Percentiles rank a stretch among this genome's conserved stretches.
phyloP scores from a whole-genome alignment of 2,797 vertebrate species.

The Acanthopagrus latus region DNA sequence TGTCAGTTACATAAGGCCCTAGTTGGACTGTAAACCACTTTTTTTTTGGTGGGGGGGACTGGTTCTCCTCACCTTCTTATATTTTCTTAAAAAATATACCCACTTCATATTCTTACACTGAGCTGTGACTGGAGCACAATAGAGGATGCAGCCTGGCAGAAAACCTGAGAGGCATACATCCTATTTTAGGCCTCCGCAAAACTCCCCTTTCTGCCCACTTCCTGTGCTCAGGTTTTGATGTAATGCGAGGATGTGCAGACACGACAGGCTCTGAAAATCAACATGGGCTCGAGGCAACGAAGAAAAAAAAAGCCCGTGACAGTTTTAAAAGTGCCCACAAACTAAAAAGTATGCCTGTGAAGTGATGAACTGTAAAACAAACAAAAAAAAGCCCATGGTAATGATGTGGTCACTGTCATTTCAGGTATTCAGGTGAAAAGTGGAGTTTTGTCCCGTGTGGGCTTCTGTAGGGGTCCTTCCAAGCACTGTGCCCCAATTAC shows the following conservation, averaged over 20 bases:
- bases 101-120: conserved; percentile 21
- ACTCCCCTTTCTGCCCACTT: conserved; percentile 82
- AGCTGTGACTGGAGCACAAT: conserved; percentile 33
- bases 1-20: conserved; percentile 35
- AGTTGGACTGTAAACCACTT: conserved; percentile 11
- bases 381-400: conserved; percentile 6
- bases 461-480: neutral
- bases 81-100: conserved; percentile 50
- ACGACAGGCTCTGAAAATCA: conserved; percentile 11
- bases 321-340: conserved; percentile 7
- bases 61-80: conserved; percentile 43
- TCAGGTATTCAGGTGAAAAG: conserved; percentile 1
- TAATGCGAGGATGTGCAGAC: conserved; percentile 45
- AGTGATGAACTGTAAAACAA: neutral
- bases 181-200: conserved; percentile 74
- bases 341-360: neutral
- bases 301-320: neutral
- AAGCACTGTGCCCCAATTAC: neutral
- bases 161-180: conserved; percentile 26
- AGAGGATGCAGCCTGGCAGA: conserved; percentile 34
- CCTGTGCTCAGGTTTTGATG: conserved; percentile 68
- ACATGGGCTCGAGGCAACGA: neutral
- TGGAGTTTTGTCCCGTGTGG: neutral
- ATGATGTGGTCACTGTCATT: neutral
- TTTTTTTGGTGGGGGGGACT: neutral